Evolutionary conservation across 2,797 vertebrate species (phyloP), one percentile per base, ranked within the genome.

Genomic region (Loris lydekkerianus): DNA sequence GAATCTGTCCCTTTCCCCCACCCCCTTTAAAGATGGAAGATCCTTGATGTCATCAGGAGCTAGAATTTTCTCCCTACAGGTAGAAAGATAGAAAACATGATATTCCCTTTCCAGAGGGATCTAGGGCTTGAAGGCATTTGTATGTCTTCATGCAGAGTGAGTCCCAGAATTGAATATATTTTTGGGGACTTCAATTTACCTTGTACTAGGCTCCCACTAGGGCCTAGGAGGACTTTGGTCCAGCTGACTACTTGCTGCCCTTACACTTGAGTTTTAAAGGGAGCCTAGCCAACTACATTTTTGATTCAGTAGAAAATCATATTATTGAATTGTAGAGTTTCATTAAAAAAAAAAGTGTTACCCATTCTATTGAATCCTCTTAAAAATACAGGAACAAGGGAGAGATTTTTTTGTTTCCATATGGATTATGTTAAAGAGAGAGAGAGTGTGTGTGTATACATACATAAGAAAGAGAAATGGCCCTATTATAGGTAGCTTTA

Each of bases 401-500:
- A 86, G 92, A 75, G 73, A 77, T 97, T 98, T 98, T 98, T 98
- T 98, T 97, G 97, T 98, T 98, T 98, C 98, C 98, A 98, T 98
- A 98, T 98, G 98, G 98, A 96, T 98, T 98, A 98, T 27, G 98
- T 98, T 98, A 98, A 98, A 97, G 97, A 96, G 96, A 60, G 13
- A 53, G 43, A n/a, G 63, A 88, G 72, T 31, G 17, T 37, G 23
- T 17, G 72, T 80, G 87, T 97, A 97, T 96, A 85, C 81, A 75
- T 27, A 86, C 60, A 53, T 69, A 86, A 84, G 94, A 91, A 96
- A 98, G 98, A 98, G 97, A 97, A 96, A 96, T 96, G 97, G 97
- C 94, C 91, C 95, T 96, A 97, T 98, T 98, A 98, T 97, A 98
- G 95, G 97, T 96, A 98, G 97, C 96, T 98, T 98, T 98, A 98